These are phyloP conservation scores for Tauraco hartlaubi DNA, from an alignment of 2,797 vertebrate species.

Conservation along the genomic window DNA sequence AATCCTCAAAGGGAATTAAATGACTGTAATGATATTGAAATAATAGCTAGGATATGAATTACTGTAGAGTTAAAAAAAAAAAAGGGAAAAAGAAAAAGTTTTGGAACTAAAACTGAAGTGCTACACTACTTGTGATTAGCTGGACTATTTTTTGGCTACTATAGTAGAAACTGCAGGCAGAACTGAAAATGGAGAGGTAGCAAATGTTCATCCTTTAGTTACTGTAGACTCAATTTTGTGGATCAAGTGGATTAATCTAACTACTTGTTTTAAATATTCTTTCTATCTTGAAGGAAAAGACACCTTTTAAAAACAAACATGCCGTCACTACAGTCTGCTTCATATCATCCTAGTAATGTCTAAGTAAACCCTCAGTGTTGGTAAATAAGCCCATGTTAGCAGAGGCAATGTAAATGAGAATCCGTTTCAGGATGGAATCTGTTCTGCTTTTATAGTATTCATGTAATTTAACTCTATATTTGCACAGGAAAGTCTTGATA, in stretches of 20 bases:
- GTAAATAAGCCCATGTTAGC: background rate
- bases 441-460: background rate
- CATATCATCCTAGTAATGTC: background rate
- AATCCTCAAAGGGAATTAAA: constrained; percentile 33
- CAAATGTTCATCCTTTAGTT: background rate
- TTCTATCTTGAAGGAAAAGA: background rate
- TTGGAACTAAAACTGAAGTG: background rate
- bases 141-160: background rate
- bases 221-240: background rate
- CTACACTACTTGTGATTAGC: background rate
- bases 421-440: background rate
- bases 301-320: background rate
- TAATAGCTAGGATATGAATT: background rate
- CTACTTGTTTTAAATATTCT: background rate
- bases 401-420: background rate
- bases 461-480: background rate
- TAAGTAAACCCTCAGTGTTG: background rate
- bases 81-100: background rate
- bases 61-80: background rate
- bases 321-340: background rate
- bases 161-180: background rate
- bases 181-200: background rate
- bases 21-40: background rate
- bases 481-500: background rate
- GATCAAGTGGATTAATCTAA: background rate